Evolutionary conservation across 2,888 invertebrate species (phyloP).

Genomic region (Euplagia quadripunctaria): DNA sequence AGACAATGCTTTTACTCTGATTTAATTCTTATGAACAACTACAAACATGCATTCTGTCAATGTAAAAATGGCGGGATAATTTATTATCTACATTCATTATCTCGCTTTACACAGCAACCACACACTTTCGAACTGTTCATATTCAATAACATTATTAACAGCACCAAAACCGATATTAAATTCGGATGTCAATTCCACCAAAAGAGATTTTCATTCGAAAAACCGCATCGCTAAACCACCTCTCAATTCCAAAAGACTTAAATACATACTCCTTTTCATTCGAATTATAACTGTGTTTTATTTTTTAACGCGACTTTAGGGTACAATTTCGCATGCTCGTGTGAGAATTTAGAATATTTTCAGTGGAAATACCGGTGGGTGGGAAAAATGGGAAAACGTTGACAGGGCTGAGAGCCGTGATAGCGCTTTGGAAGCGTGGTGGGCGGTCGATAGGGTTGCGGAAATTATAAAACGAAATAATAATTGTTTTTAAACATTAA

Average conservation of each 20-base stretch:
- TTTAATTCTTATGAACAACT: background rate
- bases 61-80: background rate
- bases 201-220: constrained; percentile 81
- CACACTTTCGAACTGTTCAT: constrained; percentile 55
- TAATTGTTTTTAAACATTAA: background rate
- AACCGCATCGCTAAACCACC: constrained; percentile 80
- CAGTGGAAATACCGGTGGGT: constrained; percentile 53
- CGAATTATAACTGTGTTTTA: constrained; percentile 21
- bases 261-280: constrained; percentile 24
- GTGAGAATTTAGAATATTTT: constrained; percentile 36
- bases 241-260: constrained; percentile 49
- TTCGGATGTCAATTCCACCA: constrained; percentile 76
- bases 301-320: background rate
- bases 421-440: constrained; percentile 81
- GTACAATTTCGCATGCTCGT: constrained; percentile 32
- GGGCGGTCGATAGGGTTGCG: constrained; percentile 70
- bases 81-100: constrained; percentile 40
- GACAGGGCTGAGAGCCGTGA: constrained; percentile 86
- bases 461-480: constrained; percentile 7
- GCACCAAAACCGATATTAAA: constrained; percentile 74
- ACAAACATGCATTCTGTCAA: background rate
- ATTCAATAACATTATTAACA: constrained; percentile 65
- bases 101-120: constrained; percentile 57
- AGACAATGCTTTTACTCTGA: background rate
- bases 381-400: constrained; percentile 84